These are phyloP conservation scores for Danaus plexippus DNA, from an alignment of 1,140 invertebrate species.

Conservation along the genomic window DNA sequence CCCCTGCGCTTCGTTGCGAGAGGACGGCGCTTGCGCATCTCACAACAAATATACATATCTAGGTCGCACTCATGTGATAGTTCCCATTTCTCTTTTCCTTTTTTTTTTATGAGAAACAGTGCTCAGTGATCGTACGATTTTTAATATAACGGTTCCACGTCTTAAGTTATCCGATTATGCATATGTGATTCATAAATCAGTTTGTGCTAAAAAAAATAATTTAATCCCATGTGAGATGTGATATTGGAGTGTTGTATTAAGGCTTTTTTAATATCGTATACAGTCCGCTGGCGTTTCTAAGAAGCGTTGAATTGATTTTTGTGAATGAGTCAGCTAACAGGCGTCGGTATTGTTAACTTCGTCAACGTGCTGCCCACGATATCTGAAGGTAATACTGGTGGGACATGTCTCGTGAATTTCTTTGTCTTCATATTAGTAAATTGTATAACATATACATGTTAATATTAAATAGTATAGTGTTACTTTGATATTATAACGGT, in stretches of 20 bases:
- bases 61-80: constrained; percentile 54
- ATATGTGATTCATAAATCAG: constrained; percentile 30
- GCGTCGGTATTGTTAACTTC: constrained; percentile 66
- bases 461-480: no score
- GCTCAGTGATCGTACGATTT: constrained; percentile 35
- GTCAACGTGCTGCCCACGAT: constrained; percentile 68
- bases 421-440: no score
- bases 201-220: constrained; percentile 36
- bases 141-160: constrained; percentile 34
- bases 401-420: background rate
- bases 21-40: constrained; percentile 51
- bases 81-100: constrained; percentile 35
- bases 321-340: constrained; percentile 69
- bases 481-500: no score
- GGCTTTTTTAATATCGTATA: constrained; percentile 39
- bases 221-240: constrained; percentile 56
- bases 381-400: constrained; percentile 52
- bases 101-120: constrained; percentile 42
- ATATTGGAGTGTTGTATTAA: constrained; percentile 52
- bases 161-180: constrained; percentile 21
- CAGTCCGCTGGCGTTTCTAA: constrained; percentile 38
- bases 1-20: constrained; percentile 47
- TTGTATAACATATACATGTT: no score
- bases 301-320: constrained; percentile 49
- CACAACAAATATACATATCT: constrained; percentile 33